Conservation (phyloP, 2,888 invertebrate species). For the Geotrupes spiniger region DNA sequence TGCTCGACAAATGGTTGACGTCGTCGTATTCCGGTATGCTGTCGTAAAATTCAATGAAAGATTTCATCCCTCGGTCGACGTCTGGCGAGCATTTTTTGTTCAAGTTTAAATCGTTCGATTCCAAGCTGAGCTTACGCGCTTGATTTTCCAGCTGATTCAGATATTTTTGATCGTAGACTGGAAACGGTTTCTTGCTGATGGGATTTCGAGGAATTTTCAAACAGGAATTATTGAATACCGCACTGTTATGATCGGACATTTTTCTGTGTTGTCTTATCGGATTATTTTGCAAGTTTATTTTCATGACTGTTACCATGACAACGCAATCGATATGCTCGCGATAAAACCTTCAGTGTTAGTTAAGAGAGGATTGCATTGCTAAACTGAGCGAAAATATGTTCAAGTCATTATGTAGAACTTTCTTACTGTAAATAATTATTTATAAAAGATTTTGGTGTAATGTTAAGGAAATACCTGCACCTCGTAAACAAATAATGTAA, state of each 20-base stretch:
- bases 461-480: no score
- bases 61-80: conserved; percentile 55
- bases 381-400: no score
- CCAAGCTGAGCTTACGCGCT: conserved; percentile 36
- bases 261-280: conserved; percentile 5
- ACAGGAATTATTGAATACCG: conserved; percentile 70
- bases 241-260: conserved; percentile 53
- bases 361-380: no score
- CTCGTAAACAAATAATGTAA: no score
- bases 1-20: conserved; percentile 70
- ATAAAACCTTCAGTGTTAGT: no score
- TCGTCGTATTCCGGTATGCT: conserved; percentile 80
- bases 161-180: conserved; percentile 63
- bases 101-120: conserved; percentile 47
- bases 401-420: no score
- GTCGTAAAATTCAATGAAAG: conserved; percentile 69
- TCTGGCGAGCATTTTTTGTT: conserved; percentile 46
- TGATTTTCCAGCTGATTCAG: conserved; percentile 43
- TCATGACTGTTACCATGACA: conserved; percentile 7
- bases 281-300: background rate
- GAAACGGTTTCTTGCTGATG: conserved; percentile 67
- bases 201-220: conserved; percentile 71
- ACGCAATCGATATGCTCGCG: conserved; percentile 8
- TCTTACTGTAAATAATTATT: no score
- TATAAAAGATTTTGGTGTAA: no score